phyloP scores from a whole-genome alignment of 2,113 vertebrate species.

The Nothocercus julius region DNA sequence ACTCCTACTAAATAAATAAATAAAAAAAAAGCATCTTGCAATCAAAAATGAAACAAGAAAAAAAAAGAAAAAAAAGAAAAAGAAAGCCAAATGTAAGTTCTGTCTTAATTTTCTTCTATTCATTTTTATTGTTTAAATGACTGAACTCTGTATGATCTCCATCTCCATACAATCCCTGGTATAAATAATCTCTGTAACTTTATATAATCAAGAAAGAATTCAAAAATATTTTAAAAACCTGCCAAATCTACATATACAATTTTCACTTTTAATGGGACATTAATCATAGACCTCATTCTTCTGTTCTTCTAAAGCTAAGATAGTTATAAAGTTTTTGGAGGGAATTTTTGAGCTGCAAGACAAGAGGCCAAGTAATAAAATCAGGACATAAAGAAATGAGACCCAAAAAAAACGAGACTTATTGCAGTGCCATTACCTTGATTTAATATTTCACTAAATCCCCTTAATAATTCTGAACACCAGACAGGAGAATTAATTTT shows the following conservation, averaged over 20 bases:
- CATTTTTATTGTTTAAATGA: neutral
- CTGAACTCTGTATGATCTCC: neutral
- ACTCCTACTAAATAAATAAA: neutral
- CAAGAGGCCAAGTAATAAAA: neutral
- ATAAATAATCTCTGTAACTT: neutral
- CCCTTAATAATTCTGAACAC: neutral
- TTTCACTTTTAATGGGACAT: neutral
- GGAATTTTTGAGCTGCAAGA: neutral
- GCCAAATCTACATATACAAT: neutral
- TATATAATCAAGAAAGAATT: neutral
- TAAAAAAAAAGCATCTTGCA: neutral
- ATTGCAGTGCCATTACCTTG: neutral
- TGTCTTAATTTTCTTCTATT: neutral
- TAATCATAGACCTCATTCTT: neutral
- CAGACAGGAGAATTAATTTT: constrained; percentile 6
- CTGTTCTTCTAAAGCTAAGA: neutral
- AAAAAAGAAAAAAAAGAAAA: too few relatives aligned
- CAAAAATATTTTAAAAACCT: neutral
- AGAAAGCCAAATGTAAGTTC: too few relatives aligned
- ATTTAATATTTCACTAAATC: constrained; percentile 37
- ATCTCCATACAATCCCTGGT: neutral
- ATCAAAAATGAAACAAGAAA: too few relatives aligned
- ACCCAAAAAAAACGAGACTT: neutral
- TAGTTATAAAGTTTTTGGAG: neutral
- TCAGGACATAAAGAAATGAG: neutral